These are phyloP conservation scores for Formica selysi DNA, from an alignment of 1,140 invertebrate species.

Conservation along the genomic window DNA sequence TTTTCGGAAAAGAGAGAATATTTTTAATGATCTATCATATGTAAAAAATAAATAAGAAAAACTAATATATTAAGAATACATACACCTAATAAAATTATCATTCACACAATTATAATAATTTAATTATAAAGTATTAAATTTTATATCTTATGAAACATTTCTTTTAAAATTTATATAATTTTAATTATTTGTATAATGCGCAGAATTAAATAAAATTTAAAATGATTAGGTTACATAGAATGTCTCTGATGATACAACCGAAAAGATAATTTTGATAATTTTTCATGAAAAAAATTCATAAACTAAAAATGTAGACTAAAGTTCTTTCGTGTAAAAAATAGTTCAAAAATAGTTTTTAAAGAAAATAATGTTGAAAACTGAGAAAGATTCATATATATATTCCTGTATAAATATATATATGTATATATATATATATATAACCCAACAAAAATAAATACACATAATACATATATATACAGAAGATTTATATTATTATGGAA, in stretches of 20 bases:
- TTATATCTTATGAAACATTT: background rate
- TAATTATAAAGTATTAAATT: background rate
- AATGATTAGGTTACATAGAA: background rate
- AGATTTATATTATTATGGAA: constrained; percentile 2
- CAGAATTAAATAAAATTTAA: background rate
- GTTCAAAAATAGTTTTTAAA: too few relatives aligned
- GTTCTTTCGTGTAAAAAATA: too few relatives aligned
- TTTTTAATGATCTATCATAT: background rate
- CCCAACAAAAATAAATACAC: too few relatives aligned
- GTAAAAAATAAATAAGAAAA: background rate
- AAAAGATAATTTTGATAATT: too few relatives aligned
- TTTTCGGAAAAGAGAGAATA: constrained; percentile 63
- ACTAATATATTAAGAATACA: background rate
- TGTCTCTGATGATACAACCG: too few relatives aligned
- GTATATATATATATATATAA: too few relatives aligned
- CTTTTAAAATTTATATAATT: too few relatives aligned
- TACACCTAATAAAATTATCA: too few relatives aligned
- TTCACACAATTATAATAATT: background rate
- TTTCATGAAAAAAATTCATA: too few relatives aligned
- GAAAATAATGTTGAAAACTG: background rate
- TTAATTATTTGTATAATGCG: too few relatives aligned
- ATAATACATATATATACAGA: background rate
- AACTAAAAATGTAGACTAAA: too few relatives aligned
- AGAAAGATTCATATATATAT: background rate
- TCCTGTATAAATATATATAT: too few relatives aligned